Base-by-base conservation (phyloP, 2,113 vertebrate genomes). In the Sturnus vulgaris region DNA sequence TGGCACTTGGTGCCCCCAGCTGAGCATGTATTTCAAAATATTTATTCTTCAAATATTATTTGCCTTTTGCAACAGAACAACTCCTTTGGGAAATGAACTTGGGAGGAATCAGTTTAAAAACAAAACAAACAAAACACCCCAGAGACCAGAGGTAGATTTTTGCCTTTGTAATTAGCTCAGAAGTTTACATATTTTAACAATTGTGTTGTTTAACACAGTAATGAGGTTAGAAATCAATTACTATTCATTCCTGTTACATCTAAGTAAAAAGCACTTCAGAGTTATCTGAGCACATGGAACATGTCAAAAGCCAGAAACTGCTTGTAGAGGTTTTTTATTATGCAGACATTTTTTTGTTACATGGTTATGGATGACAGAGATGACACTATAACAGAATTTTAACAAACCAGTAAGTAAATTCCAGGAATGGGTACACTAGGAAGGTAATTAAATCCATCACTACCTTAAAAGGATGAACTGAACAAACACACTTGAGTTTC, bases 281-380 rank as follows among this genome's bases (percentile, higher is more conserved):
- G 46, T 85, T 91, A 79, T 53, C 35, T 64, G 49, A 86, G 33
- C 37, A 86, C 5, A 83, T 22, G 52, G 71, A 94, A 85, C 76
- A 86, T 72, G 55, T 75, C 50, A 95, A 90, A 90, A 96, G 47
- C 59, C 82, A 92, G 50, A 82, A 92, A 52, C 64, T 47, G 80
- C 55, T 82, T 1, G 0, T 1, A 55, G 35, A 40, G 68, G 19
- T 16, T 56, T 71, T 77, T 90, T 92, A 90, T 68, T 92, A 79
- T 7, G 23, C 21, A 93, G 53, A 68, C 61, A 40, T 59, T 59
- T 39, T 93, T 70, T 73, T 80, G 21, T 65, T 88, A 79, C 64
- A 80, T 27, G 39, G 46, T 69, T 80, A 85, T 18, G 47, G n/a
- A 76, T 80, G 57, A 93, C 82, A 94, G 5, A 68, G 24, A 69